These are phyloP conservation scores for Rhodophaea formosa DNA, from an alignment of 2,888 invertebrate species.

Conservation along the genomic window DNA sequence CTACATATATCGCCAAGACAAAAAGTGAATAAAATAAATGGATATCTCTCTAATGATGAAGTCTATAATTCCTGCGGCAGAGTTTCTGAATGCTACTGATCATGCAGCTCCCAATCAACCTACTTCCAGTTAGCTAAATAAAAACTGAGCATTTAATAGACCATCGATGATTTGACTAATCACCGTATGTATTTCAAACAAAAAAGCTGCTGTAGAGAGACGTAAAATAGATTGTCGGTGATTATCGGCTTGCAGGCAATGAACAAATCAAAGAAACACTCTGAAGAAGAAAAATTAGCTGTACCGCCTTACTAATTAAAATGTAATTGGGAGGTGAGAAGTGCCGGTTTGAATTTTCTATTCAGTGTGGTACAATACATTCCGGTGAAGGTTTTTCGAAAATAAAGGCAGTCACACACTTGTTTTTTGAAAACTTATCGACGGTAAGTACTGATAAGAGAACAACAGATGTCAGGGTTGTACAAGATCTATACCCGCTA, in stretches of 20 bases:
- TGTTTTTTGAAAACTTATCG: not conserved
- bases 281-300: not conserved
- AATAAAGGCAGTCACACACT: not conserved
- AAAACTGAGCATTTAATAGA: no score
- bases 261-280: not conserved
- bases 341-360: not conserved
- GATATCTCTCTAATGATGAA: no score
- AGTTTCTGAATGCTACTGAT: no score
- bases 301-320: constrained; percentile 1
- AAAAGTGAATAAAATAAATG: no score
- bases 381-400: not conserved
- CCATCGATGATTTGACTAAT: no score
- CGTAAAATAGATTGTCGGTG: not conserved
- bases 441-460: no score
- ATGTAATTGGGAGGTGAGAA: not conserved
- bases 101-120: no score
- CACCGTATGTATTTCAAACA: not conserved
- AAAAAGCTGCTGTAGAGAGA: not conserved
- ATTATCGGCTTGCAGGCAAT: not conserved
- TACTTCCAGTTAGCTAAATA: no score
- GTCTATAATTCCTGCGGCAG: no score
- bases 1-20: no score
- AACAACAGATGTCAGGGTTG: no score
- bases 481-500: no score
- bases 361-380: not conserved